These are phyloP conservation scores for Tapirus indicus DNA, from an alignment of 2,797 vertebrate genomes.

Conservation along the genomic window DNA sequence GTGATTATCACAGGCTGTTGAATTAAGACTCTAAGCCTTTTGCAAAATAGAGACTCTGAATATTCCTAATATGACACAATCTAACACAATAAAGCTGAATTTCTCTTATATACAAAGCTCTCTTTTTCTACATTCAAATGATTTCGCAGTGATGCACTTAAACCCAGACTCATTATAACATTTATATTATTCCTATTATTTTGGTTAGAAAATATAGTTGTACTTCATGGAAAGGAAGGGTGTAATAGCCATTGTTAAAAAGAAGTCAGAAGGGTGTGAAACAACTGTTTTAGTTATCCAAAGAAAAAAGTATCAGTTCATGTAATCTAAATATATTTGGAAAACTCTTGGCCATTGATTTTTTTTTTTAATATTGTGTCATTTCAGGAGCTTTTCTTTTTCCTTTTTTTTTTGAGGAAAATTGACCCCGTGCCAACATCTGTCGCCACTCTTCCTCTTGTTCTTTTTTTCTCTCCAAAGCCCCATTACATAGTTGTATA, in stretches of 20 bases:
- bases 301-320: background rate
- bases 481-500: too few relatives aligned
- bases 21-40: conserved; percentile 66
- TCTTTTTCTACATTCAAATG: conserved; percentile 59
- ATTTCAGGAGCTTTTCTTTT: too few relatives aligned
- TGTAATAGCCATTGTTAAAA: conserved; percentile 29
- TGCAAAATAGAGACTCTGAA: conserved; percentile 60
- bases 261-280: background rate
- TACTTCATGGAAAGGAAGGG: conserved; percentile 33
- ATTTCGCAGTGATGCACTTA: conserved; percentile 65
- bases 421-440: too few relatives aligned
- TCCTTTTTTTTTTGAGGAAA: too few relatives aligned
- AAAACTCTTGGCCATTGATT: background rate
- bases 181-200: conserved; percentile 62
- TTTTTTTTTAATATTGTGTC: too few relatives aligned
- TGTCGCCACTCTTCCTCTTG: too few relatives aligned
- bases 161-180: conserved; percentile 57
- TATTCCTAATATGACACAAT: conserved; percentile 56
- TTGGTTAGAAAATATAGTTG: conserved; percentile 38
- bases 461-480: too few relatives aligned
- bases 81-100: conserved; percentile 61
- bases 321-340: background rate
- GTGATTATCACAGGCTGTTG: conserved; percentile 43
- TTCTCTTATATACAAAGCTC: conserved; percentile 49
- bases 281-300: conserved; percentile 23